These are phyloP conservation scores for Thereva nobilitata DNA, from an alignment of 2,888 invertebrate species.

Conservation along the genomic window DNA sequence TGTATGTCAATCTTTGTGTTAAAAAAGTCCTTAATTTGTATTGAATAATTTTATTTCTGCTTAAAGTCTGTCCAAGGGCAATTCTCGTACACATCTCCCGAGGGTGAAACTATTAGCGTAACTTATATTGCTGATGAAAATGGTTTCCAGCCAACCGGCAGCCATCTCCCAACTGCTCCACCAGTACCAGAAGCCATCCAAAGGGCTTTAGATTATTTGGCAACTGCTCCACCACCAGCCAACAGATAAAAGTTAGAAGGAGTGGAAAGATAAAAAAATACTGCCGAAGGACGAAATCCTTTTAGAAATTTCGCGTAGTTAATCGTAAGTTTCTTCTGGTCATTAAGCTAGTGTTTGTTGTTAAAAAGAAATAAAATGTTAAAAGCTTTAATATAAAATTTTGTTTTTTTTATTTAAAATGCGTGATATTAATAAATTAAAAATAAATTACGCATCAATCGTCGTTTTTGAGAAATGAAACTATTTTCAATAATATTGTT, in stretches of 20 bases:
- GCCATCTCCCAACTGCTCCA: conserved; percentile 11
- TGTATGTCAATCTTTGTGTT: conserved; percentile 1
- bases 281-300: neutral
- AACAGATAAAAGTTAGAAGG: neutral
- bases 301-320: too few species aligned
- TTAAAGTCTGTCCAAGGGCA: conserved; percentile 66
- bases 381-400: too few species aligned
- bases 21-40: neutral
- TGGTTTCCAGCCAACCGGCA: conserved; percentile 64
- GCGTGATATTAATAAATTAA: too few species aligned
- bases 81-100: conserved; percentile 75
- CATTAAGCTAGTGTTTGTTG: too few species aligned
- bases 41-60: neutral
- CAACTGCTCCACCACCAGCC: neutral
- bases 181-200: neutral
- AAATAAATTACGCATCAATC: too few species aligned
- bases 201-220: conserved; percentile 15
- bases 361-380: too few species aligned
- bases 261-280: neutral
- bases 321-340: too few species aligned
- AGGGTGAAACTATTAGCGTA: conserved; percentile 63
- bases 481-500: too few species aligned
- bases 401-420: too few species aligned
- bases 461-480: too few species aligned
- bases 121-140: conserved; percentile 70